A percentile compares a stretch with the other conserved stretches of the same genome.
Conservation (phyloP, 2,888 invertebrate species). For the Platycheirus rosarum region DNA sequence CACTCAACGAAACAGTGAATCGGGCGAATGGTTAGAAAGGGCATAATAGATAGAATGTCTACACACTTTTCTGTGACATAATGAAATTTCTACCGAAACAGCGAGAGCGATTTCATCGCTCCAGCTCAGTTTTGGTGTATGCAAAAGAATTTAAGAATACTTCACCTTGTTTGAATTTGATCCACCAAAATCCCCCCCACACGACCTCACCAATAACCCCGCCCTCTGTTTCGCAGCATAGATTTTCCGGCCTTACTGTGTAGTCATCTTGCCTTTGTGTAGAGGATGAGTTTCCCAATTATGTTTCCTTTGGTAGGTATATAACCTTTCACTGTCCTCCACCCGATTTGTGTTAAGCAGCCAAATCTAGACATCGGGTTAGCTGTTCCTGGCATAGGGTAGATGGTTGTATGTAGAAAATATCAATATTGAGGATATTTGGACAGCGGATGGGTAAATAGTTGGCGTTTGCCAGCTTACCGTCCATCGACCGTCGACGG, state of each 20-base stretch:
- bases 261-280: constrained; percentile 7
- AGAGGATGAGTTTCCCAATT: constrained; percentile 34
- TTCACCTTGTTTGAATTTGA: constrained; percentile 45
- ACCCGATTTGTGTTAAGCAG: constrained; percentile 46
- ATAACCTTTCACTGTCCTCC: constrained; percentile 70
- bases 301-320: constrained; percentile 20
- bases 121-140: constrained; percentile 26
- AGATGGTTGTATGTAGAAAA: constrained; percentile 38
- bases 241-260: constrained; percentile 21
- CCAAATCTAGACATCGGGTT: constrained; percentile 2
- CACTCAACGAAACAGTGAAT: constrained; percentile 17
- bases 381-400: constrained; percentile 13
- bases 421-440: constrained; percentile 21
- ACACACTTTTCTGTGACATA: constrained; percentile 52
- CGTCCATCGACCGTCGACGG: constrained; percentile 22
- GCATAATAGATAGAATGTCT: not conserved
- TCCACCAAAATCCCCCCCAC: constrained; percentile 27
- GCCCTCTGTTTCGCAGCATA: constrained; percentile 42
- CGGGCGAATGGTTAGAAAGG: constrained; percentile 17
- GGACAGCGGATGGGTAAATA: not conserved
- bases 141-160: constrained; percentile 65
- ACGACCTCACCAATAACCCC: constrained; percentile 55
- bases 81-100: constrained; percentile 54
- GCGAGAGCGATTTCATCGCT: constrained; percentile 5
- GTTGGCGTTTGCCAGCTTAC: constrained; percentile 36